Evolutionary conservation across 2,888 invertebrate genomes (phyloP), one percentile per base, ranked within the genome.

Genomic region (Lasius platythorax): DNA sequence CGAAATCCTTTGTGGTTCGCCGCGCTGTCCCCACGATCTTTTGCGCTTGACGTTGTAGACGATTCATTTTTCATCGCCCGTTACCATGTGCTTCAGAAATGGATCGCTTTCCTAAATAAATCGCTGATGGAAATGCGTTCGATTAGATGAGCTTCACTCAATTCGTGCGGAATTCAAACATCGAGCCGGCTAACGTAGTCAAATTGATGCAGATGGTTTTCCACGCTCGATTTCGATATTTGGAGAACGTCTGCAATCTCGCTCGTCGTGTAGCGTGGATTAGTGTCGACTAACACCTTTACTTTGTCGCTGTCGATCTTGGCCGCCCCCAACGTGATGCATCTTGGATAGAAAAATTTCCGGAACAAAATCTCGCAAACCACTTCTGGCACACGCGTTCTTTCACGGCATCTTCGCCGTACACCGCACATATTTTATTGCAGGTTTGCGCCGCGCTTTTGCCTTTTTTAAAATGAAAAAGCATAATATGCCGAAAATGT

Each of bases 91-190:
- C 64, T 82, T 82, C 58, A 79, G 23, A 82, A 82, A 66, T 50
- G 67, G 33, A 50, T 83, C 56, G 33, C 61, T 86, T 89, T 86
- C 63, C 5, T 87, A 58, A 90, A 83, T 53, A 40, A 90, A 88
- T 88, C 84, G 66, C 88, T 87, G 66, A 82, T 63, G 86, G 56
- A 63, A 87, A 90, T 67, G 84, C 83, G 85, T 73, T 73, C 37
- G 63, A 61, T 79, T 82, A 87, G 68, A 50, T 53, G 86, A 56
- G 11, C 15, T 70, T 66, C 30, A 2, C 11, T 37, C 8, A 33
- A 3, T 33, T 63, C 33, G 9, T 63, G 63, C 15, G 30, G 30
- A 30, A 63, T 8, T 5, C 37, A 23, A n/a, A 66, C 6, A 40
- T 40, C 18, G 9, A 53, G 18, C 28, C 9, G 15, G 4, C 15